These are phyloP conservation scores for Pardalotus punctatus DNA, from an alignment of 2,113 vertebrate genomes.

Conservation along the genomic window DNA sequence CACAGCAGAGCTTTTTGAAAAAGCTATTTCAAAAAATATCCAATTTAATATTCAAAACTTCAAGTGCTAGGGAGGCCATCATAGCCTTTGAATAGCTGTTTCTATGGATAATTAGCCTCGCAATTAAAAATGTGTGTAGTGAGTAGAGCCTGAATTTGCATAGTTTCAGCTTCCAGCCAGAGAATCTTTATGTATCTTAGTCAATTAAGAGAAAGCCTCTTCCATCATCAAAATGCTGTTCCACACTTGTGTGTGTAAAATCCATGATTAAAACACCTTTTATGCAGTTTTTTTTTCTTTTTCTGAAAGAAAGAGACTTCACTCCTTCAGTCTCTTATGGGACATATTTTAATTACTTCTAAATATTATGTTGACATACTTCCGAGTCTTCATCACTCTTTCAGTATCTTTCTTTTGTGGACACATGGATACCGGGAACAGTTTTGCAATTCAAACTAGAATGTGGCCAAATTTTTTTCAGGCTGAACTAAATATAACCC, in stretches of 20 bases:
- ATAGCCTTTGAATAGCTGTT: conserved; percentile 34
- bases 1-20: neutral
- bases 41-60: conserved; percentile 32
- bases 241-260: neutral
- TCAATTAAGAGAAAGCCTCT: conserved; percentile 3
- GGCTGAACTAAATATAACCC: neutral
- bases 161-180: neutral
- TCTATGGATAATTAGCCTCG: neutral
- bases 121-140: conserved; percentile 28
- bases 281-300: neutral
- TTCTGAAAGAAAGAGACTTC: neutral
- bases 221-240: neutral
- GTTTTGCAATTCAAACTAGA: neutral
- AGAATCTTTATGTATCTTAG: neutral
- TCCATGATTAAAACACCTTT: neutral
- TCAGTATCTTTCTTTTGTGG: neutral
- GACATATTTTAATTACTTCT: neutral
- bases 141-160: conserved; percentile 18
- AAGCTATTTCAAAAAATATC: neutral
- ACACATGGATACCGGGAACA: neutral
- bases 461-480: neutral
- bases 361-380: neutral
- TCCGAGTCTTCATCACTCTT: neutral
- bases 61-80: conserved; percentile 19
- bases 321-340: neutral